Conservation (phyloP, 2,113 vertebrate species). For the Podarcis cretensis region DNA sequence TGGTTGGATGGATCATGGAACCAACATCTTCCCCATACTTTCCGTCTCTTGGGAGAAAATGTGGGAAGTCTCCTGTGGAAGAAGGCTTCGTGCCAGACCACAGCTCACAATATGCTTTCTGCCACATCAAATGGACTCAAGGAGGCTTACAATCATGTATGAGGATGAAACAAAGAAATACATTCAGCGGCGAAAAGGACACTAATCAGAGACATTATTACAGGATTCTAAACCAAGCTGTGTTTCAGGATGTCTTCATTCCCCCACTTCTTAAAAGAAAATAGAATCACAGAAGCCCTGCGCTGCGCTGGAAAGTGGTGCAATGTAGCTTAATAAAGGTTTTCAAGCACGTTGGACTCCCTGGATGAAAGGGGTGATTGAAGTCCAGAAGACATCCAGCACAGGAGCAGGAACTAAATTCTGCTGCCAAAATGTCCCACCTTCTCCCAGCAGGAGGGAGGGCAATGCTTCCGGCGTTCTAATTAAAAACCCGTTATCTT, state of each 20-base stretch:
- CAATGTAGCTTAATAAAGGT: not conserved
- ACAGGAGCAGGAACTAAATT: not conserved
- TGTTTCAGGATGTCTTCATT: not conserved
- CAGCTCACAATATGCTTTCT: not conserved
- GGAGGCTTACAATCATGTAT: not conserved
- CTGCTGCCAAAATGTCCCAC: not conserved
- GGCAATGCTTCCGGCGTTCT: rapidly evolving
- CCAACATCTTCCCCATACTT: not conserved
- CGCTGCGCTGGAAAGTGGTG: not conserved
- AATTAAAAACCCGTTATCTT: constrained; percentile 31
- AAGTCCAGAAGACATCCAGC: constrained; percentile 2
- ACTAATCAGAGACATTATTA: not conserved
- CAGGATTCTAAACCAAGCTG: not conserved
- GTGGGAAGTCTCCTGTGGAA: not conserved
- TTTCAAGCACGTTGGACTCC: not conserved
- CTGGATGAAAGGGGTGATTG: constrained; percentile 6
- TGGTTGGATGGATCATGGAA: too few species aligned
- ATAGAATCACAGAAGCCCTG: constrained; percentile 4
- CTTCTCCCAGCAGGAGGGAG: constrained; percentile 10
- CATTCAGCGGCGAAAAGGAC: not conserved
- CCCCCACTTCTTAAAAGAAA: not conserved
- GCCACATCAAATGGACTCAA: not conserved
- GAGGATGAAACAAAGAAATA: not conserved
- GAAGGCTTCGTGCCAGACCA: not conserved
- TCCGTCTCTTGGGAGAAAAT: not conserved